These are phyloP conservation scores for Rhinolophus sinicus DNA, from an alignment of 2,113 vertebrate species.

Conservation along the genomic window DNA sequence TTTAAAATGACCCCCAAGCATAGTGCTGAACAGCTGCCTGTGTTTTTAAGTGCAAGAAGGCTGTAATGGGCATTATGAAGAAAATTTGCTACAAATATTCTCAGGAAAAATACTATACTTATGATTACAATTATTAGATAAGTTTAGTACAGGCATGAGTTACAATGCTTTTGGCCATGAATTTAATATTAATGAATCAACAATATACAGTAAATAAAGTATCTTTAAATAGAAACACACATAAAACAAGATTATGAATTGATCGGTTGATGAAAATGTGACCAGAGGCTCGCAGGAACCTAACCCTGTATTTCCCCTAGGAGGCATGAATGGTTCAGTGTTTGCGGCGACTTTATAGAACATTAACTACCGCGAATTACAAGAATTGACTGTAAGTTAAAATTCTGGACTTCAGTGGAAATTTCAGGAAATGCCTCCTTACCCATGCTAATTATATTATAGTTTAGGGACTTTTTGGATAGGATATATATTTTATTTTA, in stretches of 20 bases:
- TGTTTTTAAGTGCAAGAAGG: neutral
- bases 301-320: conserved; percentile 68
- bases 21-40: neutral
- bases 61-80: neutral
- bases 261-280: conserved; percentile 42
- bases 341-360: conserved; percentile 64
- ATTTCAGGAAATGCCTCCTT: conserved; percentile 59
- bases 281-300: conserved; percentile 50
- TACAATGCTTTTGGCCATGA: neutral
- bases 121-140: neutral
- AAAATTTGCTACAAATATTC: neutral
- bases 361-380: conserved; percentile 60
- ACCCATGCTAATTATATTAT: conserved; percentile 23
- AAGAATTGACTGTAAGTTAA: conserved; percentile 67
- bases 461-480: conserved; percentile 50
- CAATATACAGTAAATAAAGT: neutral
- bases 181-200: conserved; percentile 11
- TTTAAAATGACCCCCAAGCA: neutral
- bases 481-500: conserved; percentile 26
- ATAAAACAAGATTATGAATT: conserved; percentile 17
- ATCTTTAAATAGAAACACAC: conserved; percentile 49
- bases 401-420: conserved; percentile 49
- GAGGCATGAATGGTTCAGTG: conserved; percentile 62
- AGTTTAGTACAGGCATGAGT: neutral
- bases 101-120: conserved; percentile 14